phyloP scores from a whole-genome alignment of 2,797 vertebrate genomes.

The Rhinophrynus dorsalis region DNA sequence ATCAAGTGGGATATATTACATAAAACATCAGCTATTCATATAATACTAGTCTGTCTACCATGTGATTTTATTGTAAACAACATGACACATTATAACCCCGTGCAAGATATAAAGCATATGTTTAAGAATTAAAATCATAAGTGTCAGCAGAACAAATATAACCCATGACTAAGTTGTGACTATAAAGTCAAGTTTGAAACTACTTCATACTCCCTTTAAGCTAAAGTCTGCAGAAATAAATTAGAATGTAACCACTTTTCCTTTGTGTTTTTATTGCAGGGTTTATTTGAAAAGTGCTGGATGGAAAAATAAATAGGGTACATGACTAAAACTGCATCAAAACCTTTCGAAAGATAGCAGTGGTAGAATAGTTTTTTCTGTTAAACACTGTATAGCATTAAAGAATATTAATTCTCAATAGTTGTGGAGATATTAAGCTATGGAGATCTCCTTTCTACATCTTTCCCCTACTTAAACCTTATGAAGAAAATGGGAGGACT shows the following conservation, averaged over 20 bases:
- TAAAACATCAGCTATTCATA: neutral
- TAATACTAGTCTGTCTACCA: neutral
- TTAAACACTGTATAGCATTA: no score
- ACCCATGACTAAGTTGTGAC: neutral
- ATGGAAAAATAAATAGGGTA: neutral
- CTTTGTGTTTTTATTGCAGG: neutral
- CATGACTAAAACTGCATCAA: no score
- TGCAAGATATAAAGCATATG: conserved; percentile 18
- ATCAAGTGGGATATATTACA: neutral
- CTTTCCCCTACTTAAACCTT: no score
- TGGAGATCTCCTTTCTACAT: no score
- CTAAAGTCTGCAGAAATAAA: neutral
- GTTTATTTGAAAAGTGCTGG: neutral
- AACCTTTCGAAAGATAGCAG: no score
- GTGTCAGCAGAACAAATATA: conserved; percentile 13
- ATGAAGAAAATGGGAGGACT: no score
- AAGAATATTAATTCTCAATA: no score
- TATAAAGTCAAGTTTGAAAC: neutral
- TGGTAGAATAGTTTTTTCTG: no score
- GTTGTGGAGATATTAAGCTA: no score
- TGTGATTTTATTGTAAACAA: neutral
- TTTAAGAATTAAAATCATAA: neutral
- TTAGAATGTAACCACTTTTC: neutral
- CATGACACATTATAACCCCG: conserved; percentile 4
- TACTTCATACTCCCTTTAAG: neutral